These are phyloP conservation scores for Myocastor coypus DNA, from an alignment of 2,113 vertebrate species.

Conservation along the genomic window DNA sequence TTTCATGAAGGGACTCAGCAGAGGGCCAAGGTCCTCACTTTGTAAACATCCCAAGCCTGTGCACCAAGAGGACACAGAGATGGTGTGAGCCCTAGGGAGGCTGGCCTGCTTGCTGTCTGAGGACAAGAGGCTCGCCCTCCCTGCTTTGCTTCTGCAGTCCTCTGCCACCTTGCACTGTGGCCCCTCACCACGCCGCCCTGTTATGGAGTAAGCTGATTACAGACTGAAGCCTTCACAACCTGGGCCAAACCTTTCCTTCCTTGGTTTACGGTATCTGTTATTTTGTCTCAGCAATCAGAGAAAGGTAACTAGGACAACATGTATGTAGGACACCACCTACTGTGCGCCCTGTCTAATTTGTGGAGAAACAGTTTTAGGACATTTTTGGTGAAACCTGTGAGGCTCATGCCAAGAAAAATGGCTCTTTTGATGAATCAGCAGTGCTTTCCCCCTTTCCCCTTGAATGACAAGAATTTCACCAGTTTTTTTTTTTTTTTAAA, in stretches of 20 bases:
- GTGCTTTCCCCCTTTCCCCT: not conserved
- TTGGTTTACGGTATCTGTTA: too few relatives aligned
- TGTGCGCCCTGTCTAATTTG: not conserved
- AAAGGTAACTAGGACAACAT: too few relatives aligned
- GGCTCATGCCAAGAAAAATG: not conserved
- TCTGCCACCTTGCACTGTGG: too few relatives aligned
- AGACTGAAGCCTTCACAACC: too few relatives aligned
- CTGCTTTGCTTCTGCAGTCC: too few relatives aligned
- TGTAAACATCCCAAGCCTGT: not conserved
- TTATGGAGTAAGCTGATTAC: too few relatives aligned
- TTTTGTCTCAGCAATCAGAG: too few relatives aligned
- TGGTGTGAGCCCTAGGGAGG: too few relatives aligned
- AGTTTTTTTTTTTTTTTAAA: not conserved
- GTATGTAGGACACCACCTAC: not conserved
- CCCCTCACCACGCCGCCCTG: too few relatives aligned
- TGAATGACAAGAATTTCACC: not conserved
- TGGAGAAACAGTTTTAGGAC: not conserved
- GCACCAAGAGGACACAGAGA: not conserved
- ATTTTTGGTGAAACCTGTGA: not conserved
- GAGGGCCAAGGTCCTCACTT: not conserved
- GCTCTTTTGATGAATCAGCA: not conserved
- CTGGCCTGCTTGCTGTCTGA: too few relatives aligned
- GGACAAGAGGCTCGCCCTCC: too few relatives aligned
- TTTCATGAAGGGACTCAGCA: not conserved
- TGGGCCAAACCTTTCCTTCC: too few relatives aligned